Percentiles rank a stretch among this genome's conserved stretches.
phyloP scores from a whole-genome alignment of 1,140 invertebrate genomes.

The Bombyx mandarina region DNA sequence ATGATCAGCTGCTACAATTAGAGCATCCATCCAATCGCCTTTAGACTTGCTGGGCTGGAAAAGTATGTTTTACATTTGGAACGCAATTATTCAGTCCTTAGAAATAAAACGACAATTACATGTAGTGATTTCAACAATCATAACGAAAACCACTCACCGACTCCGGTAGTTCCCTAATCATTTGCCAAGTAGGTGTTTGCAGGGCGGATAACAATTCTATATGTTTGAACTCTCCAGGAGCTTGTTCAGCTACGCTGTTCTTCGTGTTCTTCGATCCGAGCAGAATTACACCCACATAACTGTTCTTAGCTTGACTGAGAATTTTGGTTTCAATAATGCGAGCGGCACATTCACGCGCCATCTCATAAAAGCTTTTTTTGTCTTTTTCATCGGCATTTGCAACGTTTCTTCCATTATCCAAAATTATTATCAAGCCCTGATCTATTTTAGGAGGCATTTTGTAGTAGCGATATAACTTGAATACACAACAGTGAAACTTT shows the following conservation, averaged over 20 bases:
- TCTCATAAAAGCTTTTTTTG: conserved; percentile 45
- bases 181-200: conserved; percentile 45
- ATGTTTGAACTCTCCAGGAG: conserved; percentile 32
- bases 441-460: conserved; percentile 44
- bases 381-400: conserved; percentile 31
- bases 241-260: conserved; percentile 37
- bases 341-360: conserved; percentile 37
- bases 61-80: neutral
- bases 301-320: conserved; percentile 50
- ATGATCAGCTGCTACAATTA: conserved; percentile 53
- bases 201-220: conserved; percentile 41
- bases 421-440: conserved; percentile 54
- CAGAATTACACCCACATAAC: conserved; percentile 43
- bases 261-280: conserved; percentile 52
- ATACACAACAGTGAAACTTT: too few relatives aligned
- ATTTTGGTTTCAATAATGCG: conserved; percentile 63
- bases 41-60: conserved; percentile 45
- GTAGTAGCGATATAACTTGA: too few relatives aligned
- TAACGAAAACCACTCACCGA: conserved; percentile 21
- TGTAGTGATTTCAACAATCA: too few relatives aligned
- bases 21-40: conserved; percentile 60
- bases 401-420: conserved; percentile 55
- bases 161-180: conserved; percentile 49
- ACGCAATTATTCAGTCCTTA: neutral
- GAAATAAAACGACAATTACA: neutral